A percentile compares a stretch with the other conserved stretches of the same genome.
Evolutionary conservation across 1,140 invertebrate species (phyloP).

Genomic region (Dendroctonus valens): DNA sequence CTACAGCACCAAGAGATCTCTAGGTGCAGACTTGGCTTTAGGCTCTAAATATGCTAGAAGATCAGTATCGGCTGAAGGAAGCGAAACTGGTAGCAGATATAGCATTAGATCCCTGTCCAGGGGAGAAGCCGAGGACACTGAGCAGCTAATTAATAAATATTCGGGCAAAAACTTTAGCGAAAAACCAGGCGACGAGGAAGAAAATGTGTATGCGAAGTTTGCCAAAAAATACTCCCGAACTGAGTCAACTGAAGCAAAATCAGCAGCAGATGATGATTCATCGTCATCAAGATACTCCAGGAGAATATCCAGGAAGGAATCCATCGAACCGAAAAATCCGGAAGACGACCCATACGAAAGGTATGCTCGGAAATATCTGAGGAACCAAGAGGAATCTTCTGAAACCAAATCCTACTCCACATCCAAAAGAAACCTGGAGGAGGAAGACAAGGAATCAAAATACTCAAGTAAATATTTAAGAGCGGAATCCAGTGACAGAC

Average conservation of each 20-base stretch:
- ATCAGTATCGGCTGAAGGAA: conserved; percentile 37
- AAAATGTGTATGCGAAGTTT: conserved; percentile 46
- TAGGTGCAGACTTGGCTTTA: conserved; percentile 19
- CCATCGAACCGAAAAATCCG: conserved; percentile 40
- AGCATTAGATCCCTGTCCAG: conserved; percentile 27
- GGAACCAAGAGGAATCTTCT: conserved; percentile 31
- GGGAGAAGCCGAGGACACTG: conserved; percentile 35
- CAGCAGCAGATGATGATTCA: conserved; percentile 54
- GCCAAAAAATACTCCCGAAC: conserved; percentile 40
- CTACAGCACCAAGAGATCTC: conserved; percentile 30
- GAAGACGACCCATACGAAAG: conserved; percentile 39
- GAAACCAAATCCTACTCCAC: not conserved
- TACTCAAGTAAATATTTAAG: conserved; percentile 18
- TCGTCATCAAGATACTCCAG: conserved; percentile 54
- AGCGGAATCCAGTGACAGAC: conserved; percentile 25
- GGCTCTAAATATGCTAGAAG: conserved; percentile 41
- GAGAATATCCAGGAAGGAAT: conserved; percentile 51
- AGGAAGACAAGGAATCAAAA: not conserved
- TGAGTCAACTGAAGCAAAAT: conserved; percentile 41
- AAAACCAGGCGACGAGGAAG: conserved; percentile 39
- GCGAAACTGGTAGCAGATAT: conserved; percentile 31
- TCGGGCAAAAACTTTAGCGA: conserved; percentile 41
- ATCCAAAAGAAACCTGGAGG: conserved; percentile 12
- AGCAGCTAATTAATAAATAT: conserved; percentile 42
- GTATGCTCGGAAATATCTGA: conserved; percentile 40